Percentiles rank a stretch among this genome's conserved stretches.
Evolutionary conservation across 30 jellyfish, hydroid and myxozoan species (phyloP).

Genomic region (Sanderia malayensis): DNA sequence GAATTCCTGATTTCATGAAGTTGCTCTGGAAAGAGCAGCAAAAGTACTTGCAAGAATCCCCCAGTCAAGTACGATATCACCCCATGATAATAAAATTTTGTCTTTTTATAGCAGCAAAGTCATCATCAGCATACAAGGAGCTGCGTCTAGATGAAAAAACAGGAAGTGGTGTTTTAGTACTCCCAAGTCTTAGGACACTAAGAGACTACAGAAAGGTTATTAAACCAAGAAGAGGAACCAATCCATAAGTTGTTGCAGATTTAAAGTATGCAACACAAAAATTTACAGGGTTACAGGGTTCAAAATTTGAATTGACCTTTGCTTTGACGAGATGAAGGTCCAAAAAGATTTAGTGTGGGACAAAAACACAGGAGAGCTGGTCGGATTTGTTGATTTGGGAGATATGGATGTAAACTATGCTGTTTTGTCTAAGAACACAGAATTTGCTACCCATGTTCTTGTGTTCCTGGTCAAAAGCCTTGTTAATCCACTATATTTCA

Average conservation of each 20-base stretch:
- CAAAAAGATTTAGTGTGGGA: conserved; percentile 44
- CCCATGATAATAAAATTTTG: conserved; percentile 52
- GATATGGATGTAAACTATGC: conserved; percentile 1
- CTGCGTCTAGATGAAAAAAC: background rate
- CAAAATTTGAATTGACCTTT: background rate
- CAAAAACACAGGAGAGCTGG: conserved; percentile 41
- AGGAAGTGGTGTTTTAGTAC: conserved; percentile 22
- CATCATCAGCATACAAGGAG: conserved; percentile 28
- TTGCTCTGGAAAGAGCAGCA: conserved; percentile 44
- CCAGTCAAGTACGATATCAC: conserved; percentile 40
- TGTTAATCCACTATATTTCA: background rate
- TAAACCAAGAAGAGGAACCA: conserved; percentile 17
- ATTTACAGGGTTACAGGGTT: background rate
- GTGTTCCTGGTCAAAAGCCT: conserved; percentile 12
- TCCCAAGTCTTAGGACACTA: conserved; percentile 34
- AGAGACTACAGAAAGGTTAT: conserved; percentile 29
- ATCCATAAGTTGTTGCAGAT: conserved; percentile 25
- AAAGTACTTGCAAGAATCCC: conserved; percentile 13
- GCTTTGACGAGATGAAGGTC: conserved; percentile 48
- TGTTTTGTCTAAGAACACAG: background rate
- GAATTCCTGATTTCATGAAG: conserved; percentile 31
- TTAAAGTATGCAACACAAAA: background rate
- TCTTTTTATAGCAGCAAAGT: conserved; percentile 9
- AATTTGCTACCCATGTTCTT: conserved; percentile 26
- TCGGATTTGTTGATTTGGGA: conserved; percentile 47